Conservation (phyloP, 1,140 invertebrate genomes). For the Solenopsis invicta region DNA sequence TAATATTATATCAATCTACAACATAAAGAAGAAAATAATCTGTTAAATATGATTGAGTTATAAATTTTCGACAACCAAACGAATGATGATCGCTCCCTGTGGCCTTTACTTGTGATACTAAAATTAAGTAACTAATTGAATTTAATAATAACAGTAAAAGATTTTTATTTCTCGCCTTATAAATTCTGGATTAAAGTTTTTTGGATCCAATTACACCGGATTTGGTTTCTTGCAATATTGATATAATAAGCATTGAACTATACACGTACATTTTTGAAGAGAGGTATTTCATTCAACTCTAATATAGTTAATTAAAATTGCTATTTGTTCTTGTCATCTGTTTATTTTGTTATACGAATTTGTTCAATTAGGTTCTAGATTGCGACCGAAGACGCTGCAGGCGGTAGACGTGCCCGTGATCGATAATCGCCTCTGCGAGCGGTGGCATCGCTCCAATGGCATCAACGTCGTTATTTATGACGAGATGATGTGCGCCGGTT, state of each 20-base stretch:
- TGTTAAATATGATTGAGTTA: no score
- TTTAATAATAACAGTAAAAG: no score
- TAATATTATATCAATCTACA: no score
- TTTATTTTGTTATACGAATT: background rate
- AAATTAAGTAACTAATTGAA: no score
- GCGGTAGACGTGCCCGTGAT: conserved; percentile 97
- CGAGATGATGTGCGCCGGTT: conserved; percentile 99
- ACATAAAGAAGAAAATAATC: no score
- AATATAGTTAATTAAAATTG: conserved; percentile 16
- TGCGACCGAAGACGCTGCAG: conserved; percentile 96
- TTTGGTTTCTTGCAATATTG: background rate
- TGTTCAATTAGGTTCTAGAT: conserved; percentile 90
- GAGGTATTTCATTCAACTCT: background rate
- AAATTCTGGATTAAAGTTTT: background rate
- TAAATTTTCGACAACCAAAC: no score
- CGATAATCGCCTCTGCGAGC: conserved; percentile 95
- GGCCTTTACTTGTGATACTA: no score
- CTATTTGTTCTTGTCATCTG: background rate
- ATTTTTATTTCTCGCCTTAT: background rate
- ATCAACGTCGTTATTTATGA: conserved; percentile 98
- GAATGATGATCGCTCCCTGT: no score
- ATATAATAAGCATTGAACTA: background rate
- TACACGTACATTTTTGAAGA: background rate
- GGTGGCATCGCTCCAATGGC: conserved; percentile 92
- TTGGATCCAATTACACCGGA: background rate